Base-by-base conservation (phyloP, 2,888 invertebrate genomes). In the Suillia variegata region DNA sequence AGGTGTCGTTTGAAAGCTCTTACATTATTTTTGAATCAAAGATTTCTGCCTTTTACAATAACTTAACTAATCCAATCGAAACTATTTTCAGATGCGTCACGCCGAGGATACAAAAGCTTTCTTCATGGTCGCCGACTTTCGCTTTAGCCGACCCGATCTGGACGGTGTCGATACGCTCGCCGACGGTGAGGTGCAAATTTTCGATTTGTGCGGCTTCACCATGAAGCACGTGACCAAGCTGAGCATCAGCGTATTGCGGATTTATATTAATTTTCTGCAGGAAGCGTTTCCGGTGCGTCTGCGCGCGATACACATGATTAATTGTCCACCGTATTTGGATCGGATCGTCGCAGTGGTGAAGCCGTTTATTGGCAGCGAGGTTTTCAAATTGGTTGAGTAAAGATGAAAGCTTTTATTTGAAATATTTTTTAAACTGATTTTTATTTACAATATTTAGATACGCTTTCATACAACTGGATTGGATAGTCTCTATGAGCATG, bases 81-180 rank as follows among this genome's bases (percentile, higher is more conserved):
- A n/a, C n/a, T 22, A 20, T 17, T 22, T 20, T 6, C 45, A 87
- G 71, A 89, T 88, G 75, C 84, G 85, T 73, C 89, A 88, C 77
- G 83, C 85, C 17, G 88, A 89, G 70, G 85, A 86, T 2, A 84
- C 88, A 26, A 89, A 88, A 74, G 85, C 87, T 0, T 89, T 90
- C 83, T 88, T 90, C 77, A 88, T 89, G 86, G 79, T 90, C n/a
- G 87, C 87, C 1, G 90, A 90, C 74, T 85, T 88, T 48, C 83
- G 90, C 17, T 77, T 77, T 22, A 59, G 70, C 17, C 71, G 67
- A 48, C 67, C 64, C 8, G 77, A 77, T 53, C n/a, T 59, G 5
- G 69, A 64, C 57, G 26, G 57, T 6, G 50, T 51, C 1, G 50
- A 62, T 4, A 45, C 64, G 1, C 61, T 77, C 34, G 76, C 77